Evolutionary conservation across 2,113 vertebrate species (phyloP), one percentile per base, ranked within the genome.

Genomic region (Argyrosomus japonicus): DNA sequence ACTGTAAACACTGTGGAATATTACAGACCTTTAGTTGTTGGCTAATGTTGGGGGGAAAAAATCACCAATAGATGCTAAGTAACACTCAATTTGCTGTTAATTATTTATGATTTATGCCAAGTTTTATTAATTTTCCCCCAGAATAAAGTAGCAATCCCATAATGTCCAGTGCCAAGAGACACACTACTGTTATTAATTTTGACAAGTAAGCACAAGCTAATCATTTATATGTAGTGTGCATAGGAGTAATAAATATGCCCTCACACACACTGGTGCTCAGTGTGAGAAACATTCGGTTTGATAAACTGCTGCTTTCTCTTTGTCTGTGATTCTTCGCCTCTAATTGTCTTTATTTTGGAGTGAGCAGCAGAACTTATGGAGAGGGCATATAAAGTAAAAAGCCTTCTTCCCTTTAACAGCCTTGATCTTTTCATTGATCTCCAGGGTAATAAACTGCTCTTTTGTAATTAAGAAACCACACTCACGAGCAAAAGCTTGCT

Each of bases 401-500:
- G 53, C n/a, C 76, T 36, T 50, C 85, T 82, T 89, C 63, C 47
- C 69, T 87, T 92, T 87, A 89, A 89, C 87, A 58, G 79, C 82
- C 85, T 88, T 86, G 84, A 92, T 91, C 86, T 90, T 89, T 87
- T 88, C 84, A 94, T 95, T 91, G 91, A 95, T 94, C 93, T 91
- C 88, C n/a, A 7, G 86, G 68, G 91, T 93, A 93, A 93, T 93
- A 90, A 93, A 94, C 76, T 67, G 83, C 90, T 91, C 77, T 88
- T 93, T 93, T 92, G 90, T 94, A 92, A 94, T 95, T 92, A 93
- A 92, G 90, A 91, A 87, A 81, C 75, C 83, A 27, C 75, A 45
- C 74, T 84, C 75, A 84, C 19, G 75, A 85, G 82, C 85, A 79
- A 73, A 72, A 61, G 79, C 83, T 83, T 32, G 19, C 90, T 79